phyloP scores from a whole-genome alignment of 30 jellyfish, hydroid and myxozoan genomes.

The Turritopsis dohrnii region DNA sequence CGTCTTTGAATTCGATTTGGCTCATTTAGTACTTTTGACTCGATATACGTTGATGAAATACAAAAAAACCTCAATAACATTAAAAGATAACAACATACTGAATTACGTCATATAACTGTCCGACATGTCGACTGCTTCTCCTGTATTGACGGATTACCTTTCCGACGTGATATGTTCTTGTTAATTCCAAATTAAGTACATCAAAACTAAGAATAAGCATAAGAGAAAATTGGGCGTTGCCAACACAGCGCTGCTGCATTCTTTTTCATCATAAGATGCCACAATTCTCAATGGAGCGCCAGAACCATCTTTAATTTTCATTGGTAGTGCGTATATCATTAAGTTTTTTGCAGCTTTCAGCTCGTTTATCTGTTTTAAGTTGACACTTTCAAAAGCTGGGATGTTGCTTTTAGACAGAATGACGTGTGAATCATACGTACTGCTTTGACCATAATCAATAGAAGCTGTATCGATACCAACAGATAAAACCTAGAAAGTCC shows the following conservation, averaged over 20 bases:
- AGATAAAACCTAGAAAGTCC: constrained; percentile 47
- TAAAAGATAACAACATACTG: too few relatives aligned
- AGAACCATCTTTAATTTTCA: constrained; percentile 77
- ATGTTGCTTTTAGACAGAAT: constrained; percentile 34
- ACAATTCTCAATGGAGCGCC: constrained; percentile 90
- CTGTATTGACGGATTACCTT: too few relatives aligned
- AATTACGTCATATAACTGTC: too few relatives aligned
- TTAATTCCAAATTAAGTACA: too few relatives aligned
- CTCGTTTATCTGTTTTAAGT: constrained; percentile 20
- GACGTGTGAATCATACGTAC: constrained; percentile 37
- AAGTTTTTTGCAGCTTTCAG: constrained; percentile 46
- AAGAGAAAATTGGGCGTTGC: not conserved
- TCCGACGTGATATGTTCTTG: too few relatives aligned
- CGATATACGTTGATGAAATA: too few relatives aligned
- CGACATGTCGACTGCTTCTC: too few relatives aligned
- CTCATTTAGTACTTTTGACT: too few relatives aligned
- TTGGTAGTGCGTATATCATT: constrained; percentile 75
- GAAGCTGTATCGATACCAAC: constrained; percentile 93
- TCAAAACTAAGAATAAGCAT: not conserved
- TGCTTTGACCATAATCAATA: constrained; percentile 75
- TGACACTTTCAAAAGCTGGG: constrained; percentile 82
- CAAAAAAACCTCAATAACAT: too few relatives aligned
- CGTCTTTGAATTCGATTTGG: too few relatives aligned
- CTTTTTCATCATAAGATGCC: constrained; percentile 23
- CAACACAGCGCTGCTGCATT: not conserved